Evolutionary conservation across 2,888 invertebrate species (phyloP), one percentile per base, ranked within the genome.

Genomic region (Smittia aterrima): DNA sequence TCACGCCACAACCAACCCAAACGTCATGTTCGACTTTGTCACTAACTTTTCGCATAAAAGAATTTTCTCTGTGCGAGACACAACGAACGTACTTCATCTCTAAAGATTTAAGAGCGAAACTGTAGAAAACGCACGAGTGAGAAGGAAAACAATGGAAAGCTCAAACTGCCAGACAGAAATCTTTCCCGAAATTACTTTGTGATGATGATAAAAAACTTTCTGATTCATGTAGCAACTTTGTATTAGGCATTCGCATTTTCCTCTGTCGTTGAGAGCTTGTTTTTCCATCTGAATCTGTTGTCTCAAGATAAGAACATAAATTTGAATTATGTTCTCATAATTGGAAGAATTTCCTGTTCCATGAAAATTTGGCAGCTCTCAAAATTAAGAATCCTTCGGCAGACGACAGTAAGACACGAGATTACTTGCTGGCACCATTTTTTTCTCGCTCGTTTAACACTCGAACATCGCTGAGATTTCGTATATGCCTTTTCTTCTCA

Each of bases 221-320:
- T 70, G 70, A 70, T 70, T 70, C 70, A 70, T 70, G 32, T 70
- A 54, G 25, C 38, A 68, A 47, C 41, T 68, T 68, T 68, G 38
- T 68, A 20, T 47, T 68, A 41, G 16, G 25, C 70, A 70, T 70
- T 54, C 53, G 24, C 41, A 41, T 68, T 70, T 22, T 32, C 66
- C n/a, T 32, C 27, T 66, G 7, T 66, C 41, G 25, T 64, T 25
- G 64, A 27, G 6, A 7, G 22, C 47, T 47, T 47, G 6, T 11
- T 11, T 47, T 11, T 11, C n/a, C 47, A 47, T 47, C 47, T 11
- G 16, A 47, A 47, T 16, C 32, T 32, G 47, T 47, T 47, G 47
- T 47, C 11, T 11, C 3, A 16, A 13, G 47, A 47, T 9, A n/a
- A 58, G 58, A 7, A 58, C 66, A 66, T 66, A 20, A 66, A 66